These are phyloP conservation scores for Hypotaenidia philippensis DNA, from an alignment of 2,797 vertebrate genomes.

Conservation along the genomic window DNA sequence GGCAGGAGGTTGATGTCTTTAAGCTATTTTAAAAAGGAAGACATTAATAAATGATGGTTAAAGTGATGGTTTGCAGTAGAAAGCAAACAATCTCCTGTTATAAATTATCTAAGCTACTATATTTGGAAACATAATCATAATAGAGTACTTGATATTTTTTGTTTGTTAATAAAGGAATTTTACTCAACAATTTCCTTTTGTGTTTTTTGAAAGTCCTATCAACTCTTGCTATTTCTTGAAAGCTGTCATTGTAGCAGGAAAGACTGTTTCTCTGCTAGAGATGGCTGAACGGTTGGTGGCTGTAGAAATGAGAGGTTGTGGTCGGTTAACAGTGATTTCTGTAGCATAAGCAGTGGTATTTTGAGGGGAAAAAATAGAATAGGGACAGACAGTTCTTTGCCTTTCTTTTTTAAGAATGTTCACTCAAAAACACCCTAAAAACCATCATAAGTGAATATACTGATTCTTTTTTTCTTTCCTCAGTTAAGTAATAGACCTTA, in stretches of 20 bases:
- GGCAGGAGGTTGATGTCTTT: not conserved
- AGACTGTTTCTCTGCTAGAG: not conserved
- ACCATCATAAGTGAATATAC: not conserved
- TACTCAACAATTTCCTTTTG: not conserved
- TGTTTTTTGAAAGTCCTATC: not conserved
- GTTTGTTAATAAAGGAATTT: not conserved
- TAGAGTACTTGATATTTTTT: fast-evolving
- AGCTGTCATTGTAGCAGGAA: not conserved
- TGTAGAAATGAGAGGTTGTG: not conserved
- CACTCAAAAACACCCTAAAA: not conserved
- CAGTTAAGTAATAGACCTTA: not conserved
- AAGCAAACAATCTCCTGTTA: not conserved
- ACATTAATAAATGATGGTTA: not conserved
- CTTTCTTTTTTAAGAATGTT: not conserved
- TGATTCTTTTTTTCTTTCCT: not conserved
- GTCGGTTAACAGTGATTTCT: not conserved
- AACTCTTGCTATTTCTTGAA: not conserved
- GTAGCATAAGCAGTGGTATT: not conserved
- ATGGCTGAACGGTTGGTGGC: not conserved
- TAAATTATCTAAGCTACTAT: not conserved
- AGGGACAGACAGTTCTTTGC: not conserved
- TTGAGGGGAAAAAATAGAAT: not conserved
- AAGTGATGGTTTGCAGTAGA: not conserved
- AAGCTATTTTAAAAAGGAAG: not conserved
- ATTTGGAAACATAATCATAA: not conserved